Base-by-base conservation (phyloP, 2,113 vertebrate genomes). In the Salvator merianae region DNA sequence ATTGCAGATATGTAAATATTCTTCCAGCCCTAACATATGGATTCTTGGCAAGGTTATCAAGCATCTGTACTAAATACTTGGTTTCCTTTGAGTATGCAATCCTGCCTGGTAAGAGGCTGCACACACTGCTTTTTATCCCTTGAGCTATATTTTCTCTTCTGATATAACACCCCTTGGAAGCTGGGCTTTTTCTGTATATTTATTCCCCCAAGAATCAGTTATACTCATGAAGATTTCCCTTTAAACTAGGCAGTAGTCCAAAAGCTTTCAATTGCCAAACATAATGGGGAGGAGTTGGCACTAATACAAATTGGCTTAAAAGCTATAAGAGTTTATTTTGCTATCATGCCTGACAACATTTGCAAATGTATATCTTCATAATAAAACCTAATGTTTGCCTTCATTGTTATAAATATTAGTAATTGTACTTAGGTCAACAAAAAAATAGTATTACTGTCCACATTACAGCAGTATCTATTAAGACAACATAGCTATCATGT, bases 51-150 rank as follows among this genome's bases (percentile, higher is more conserved):
- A 88, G 62, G 28, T 81, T 87, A 71, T 72, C 79, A 36, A 80
- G 81, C 91, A 93, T 86, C 88, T 94, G 78, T 70, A 84, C 50
- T 20, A n/a, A 88, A 87, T 32, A 84, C 69, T 83, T 77, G 47
- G 7, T 90, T 91, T 93, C 93, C 86, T 59, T 7, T 71, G 77
- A 72, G 66, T 91, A 65, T 75, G 18, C 14, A 70, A 84, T 91
- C 65, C 88, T 89, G 84, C 84, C 70, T 89, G 81, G 81, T 86
- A 88, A 43, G 72, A 92, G 82, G 62, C 84, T 91, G 79, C 77
- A 66, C 9, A 74, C 66, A 84, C 66, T 69, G 36, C 65, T 70
- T 91, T 93, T 91, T 72, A 62, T 68, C 55, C 24, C 38, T 38
- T 65, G 69, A 65, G 77, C 24, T 84, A 34, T 73, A 30, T 79